A percentile compares a stretch with the other conserved stretches of the same genome.
These are phyloP conservation scores for Calliopsis andreniformis DNA, from an alignment of 1,140 invertebrate genomes.

Conservation along the genomic window DNA sequence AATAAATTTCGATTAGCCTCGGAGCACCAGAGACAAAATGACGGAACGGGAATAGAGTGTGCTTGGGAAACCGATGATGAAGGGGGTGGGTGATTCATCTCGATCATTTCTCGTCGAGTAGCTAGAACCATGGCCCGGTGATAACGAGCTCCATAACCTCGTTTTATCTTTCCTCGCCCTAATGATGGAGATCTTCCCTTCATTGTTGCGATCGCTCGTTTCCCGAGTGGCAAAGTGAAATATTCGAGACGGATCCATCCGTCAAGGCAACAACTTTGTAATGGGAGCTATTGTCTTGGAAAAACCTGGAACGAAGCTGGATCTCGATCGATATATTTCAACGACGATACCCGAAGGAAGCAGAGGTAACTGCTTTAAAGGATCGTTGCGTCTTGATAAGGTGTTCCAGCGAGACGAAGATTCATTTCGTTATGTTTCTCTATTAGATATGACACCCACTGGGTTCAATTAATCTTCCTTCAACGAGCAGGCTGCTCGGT, in stretches of 20 bases:
- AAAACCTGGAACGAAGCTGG: not conserved
- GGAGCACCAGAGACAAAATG: not conserved
- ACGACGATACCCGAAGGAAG: not conserved
- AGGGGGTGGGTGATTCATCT: conserved; percentile 1
- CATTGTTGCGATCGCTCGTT: conserved; percentile 1
- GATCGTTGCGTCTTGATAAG: too few relatives aligned
- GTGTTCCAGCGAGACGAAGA: too few relatives aligned
- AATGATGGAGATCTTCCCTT: not conserved
- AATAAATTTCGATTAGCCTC: conserved; percentile 42
- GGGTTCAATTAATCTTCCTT: not conserved
- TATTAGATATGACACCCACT: not conserved
- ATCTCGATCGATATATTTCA: not conserved
- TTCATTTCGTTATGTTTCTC: not conserved
- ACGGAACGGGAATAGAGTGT: not conserved
- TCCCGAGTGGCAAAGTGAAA: not conserved
- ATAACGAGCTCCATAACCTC: conserved; percentile 26
- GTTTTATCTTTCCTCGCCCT: conserved; percentile 17
- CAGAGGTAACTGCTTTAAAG: too few relatives aligned
- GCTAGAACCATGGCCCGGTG: not conserved
- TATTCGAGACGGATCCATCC: conserved; percentile 5
- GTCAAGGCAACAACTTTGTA: not conserved
- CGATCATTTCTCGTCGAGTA: not conserved
- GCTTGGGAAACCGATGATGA: not conserved
- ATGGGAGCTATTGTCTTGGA: not conserved
- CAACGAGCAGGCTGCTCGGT: not conserved